A percentile compares a stretch with the other conserved stretches of the same genome.
Conservation (phyloP, 2,888 invertebrate genomes). For the Lathronympha strigana region DNA sequence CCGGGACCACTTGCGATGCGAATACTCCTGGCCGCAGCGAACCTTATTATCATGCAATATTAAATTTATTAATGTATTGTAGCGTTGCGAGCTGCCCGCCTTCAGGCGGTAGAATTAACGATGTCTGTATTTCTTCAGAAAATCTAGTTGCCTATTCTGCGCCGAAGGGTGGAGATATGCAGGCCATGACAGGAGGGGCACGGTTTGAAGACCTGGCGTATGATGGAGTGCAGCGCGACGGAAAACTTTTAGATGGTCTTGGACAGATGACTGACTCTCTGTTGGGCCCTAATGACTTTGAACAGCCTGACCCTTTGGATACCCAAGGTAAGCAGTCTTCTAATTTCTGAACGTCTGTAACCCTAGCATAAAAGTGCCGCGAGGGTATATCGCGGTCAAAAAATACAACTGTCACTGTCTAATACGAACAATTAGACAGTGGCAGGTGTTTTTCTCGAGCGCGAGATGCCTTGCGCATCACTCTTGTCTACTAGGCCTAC, state of each 20-base stretch:
- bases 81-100: conserved; percentile 59
- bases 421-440: too few species aligned
- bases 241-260: conserved; percentile 86
- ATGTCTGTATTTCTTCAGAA: conserved; percentile 80
- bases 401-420: too few species aligned
- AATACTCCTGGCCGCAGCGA: conserved; percentile 52
- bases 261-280: conserved; percentile 93
- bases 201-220: conserved; percentile 92
- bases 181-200: conserved; percentile 86
- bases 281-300: conserved; percentile 87
- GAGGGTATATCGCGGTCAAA: too few species aligned
- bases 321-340: conserved; percentile 73
- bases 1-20: conserved; percentile 62
- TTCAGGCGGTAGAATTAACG: conserved; percentile 60
- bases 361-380: not conserved
- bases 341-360: too few species aligned
- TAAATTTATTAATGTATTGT: conserved; percentile 24
- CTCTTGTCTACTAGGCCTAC: too few species aligned
- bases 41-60: conserved; percentile 19
- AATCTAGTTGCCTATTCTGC: conserved; percentile 87
- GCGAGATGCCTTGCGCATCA: too few species aligned
- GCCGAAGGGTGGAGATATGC: conserved; percentile 86
- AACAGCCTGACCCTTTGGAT: conserved; percentile 83
- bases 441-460: too few species aligned
- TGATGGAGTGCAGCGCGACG: conserved; percentile 87